Evolutionary conservation across 1,140 invertebrate genomes (phyloP), one percentile per base, ranked within the genome.

Genomic region (Micrasema longulum): DNA sequence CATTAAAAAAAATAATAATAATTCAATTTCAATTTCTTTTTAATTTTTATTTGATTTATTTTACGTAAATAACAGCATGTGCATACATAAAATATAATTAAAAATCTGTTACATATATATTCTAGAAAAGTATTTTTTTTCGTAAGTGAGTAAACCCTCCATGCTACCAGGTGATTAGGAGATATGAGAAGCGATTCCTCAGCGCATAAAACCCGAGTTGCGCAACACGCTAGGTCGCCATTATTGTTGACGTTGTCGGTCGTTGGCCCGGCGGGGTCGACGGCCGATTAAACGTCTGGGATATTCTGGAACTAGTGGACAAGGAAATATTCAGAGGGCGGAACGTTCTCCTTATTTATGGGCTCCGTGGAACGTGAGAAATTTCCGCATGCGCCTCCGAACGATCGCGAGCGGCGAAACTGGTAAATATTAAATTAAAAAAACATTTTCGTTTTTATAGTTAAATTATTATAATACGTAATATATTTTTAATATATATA

Each of bases 231-330:
- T 12, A 35, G 60, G 43, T 12, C 38, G 57, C 55, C 60, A 64
- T 64, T 64, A 64, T 64, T 73, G 71, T 73, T 73, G 71, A 63
- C 65, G 43, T 22, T 53, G 65, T 63, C 55, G 71, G 65, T 69
- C 71, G 57, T 68, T 38, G 71, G 55, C 55, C 48, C 55, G 31
- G 23, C 31, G 23, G 45, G 57, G 55, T 73, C 71, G 60, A 45
- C 36, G 65, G 35, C 71, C 71, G 71, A 73, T 73, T 73, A 69
- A 72, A 36, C 41, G 55, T 9, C 55, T 47, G 43, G 67, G 67
- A 35, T 45, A 68, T 68, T 68, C 68, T 26, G 52, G 43, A 60
- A 22, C 36, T 22, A 20, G 38, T 31, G 43, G 20, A 48, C 62
- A 64, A 64, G 62, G 14, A 26, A 47, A 45, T 64, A 64, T 64